Base-by-base conservation (phyloP, 2,113 vertebrate genomes). In the Triplophysa tibetana region DNA sequence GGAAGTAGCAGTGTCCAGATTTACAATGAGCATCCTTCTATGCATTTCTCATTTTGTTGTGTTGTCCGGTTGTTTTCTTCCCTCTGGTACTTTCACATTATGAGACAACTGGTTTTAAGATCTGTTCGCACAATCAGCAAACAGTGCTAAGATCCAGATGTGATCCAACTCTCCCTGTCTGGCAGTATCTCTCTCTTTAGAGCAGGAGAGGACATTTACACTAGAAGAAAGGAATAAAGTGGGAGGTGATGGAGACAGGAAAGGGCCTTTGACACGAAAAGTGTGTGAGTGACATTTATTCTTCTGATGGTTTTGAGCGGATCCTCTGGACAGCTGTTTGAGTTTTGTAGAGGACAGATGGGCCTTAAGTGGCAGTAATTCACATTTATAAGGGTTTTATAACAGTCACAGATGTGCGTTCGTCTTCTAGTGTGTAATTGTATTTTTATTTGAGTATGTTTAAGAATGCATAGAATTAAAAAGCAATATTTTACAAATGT, bases 331-430 rank as follows among this genome's bases (percentile, higher is more conserved):
- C 79, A 81, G 79, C 72, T 81, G 79, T 81, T 67, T 21, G 70
- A 43, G 70, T 61, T 68, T 75, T 81, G 65, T 75, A 69, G 33
- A 52, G 63, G 50, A 43, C 79, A 81, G 79, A 81, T 81, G 79
- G 72, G 72, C 38, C 45, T 64, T 65, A 76, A 76, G 70, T 54
- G 45, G 29, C 12, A 38, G n/a, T 29, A 24, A 45, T 60, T 62
- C 33, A 72, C 75, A 72, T 77, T 78, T 61, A 68, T 66, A 23
- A 48, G 45, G 69, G 41, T 50, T 43, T 61, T 56, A n/a, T 56
- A 65, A 73, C 6, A 0, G 29, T 43, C 64, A 29, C 79, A 68
- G 70, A 75, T 82, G 68, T 78, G 74, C 61, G 12, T 45, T 78
- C 68, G 73, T 76, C 58, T 68, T 43, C 50, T 24, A 33, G 23